phyloP scores from a whole-genome alignment of 2,797 vertebrate species.

The Neomorphus geoffroyi region DNA sequence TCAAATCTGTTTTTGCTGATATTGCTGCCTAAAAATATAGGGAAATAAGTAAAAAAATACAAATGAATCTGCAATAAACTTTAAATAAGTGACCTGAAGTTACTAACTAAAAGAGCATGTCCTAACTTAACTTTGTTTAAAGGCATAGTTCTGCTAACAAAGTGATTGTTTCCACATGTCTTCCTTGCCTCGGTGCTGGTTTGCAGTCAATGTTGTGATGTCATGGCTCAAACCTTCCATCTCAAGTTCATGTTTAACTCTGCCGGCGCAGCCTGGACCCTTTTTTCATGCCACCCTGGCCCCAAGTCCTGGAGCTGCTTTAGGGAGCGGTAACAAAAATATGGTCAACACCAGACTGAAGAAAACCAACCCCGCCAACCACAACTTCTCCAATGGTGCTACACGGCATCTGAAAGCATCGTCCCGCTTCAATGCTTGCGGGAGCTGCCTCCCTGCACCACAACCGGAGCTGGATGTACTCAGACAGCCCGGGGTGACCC shows the following conservation, averaged over 20 bases:
- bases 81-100: slow-evolving; percentile 60
- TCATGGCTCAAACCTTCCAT: slow-evolving; percentile 43
- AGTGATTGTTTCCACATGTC: slow-evolving; percentile 61
- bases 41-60: slow-evolving; percentile 53
- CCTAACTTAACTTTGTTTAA: background rate
- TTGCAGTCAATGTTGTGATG: slow-evolving; percentile 1
- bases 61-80: slow-evolving; percentile 35
- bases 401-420: background rate
- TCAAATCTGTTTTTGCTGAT: slow-evolving; percentile 29
- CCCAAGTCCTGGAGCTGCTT: background rate
- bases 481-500: too few relatives aligned
- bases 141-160: slow-evolving; percentile 17
- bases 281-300: slow-evolving; percentile 7
- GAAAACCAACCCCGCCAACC: background rate
- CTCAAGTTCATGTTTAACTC: background rate
- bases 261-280: background rate
- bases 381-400: background rate
- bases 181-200: background rate
- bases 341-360: background rate
- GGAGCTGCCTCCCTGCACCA: background rate
- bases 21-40: slow-evolving; percentile 24
- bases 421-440: background rate
- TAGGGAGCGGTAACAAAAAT: background rate
- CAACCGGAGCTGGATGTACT: background rate
- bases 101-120: slow-evolving; percentile 53